A percentile compares a stretch with the other conserved stretches of the same genome.
These are phyloP conservation scores for Cherax destructor DNA, from an alignment of 1,140 invertebrate species.

Conservation along the genomic window DNA sequence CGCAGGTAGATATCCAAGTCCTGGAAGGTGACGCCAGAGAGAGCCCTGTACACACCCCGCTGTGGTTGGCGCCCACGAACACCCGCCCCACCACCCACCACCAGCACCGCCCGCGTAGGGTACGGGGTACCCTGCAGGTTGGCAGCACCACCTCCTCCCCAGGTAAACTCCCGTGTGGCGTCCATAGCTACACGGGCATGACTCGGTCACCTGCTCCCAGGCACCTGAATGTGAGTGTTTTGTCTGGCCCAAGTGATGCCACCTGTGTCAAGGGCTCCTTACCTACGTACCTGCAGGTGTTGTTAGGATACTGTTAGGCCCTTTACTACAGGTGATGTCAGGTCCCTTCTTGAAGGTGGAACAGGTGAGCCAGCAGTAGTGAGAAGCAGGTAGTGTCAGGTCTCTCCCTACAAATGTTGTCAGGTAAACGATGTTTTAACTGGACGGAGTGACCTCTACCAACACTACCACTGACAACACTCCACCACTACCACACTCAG, in stretches of 20 bases:
- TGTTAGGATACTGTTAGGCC: no score
- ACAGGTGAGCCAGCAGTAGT: no score
- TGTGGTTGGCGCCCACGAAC: slow-evolving; percentile 24
- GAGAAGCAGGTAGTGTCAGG: no score
- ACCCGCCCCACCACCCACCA: slow-evolving; percentile 39
- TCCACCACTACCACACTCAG: no score
- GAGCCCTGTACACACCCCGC: slow-evolving; percentile 51
- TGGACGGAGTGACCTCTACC: no score
- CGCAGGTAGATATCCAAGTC: slow-evolving; percentile 57
- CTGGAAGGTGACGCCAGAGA: slow-evolving; percentile 62
- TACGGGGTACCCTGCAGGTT: slow-evolving; percentile 8
- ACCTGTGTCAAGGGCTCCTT: background rate
- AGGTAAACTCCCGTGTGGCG: slow-evolving; percentile 51
- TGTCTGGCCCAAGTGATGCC: background rate
- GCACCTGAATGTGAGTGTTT: background rate
- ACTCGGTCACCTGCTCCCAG: background rate
- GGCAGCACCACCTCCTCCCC: slow-evolving; percentile 19
- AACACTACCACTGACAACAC: no score
- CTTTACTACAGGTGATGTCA: no score
- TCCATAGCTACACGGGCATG: slow-evolving; percentile 53
- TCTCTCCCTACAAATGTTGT: no score
- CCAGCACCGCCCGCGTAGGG: slow-evolving; percentile 54
- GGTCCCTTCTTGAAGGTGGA: no score
- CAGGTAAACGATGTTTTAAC: no score
- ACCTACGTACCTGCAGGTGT: background rate